Evolutionary conservation across 2,113 vertebrate genomes (phyloP).

Genomic region (Cyprinodon brontotheroides): DNA sequence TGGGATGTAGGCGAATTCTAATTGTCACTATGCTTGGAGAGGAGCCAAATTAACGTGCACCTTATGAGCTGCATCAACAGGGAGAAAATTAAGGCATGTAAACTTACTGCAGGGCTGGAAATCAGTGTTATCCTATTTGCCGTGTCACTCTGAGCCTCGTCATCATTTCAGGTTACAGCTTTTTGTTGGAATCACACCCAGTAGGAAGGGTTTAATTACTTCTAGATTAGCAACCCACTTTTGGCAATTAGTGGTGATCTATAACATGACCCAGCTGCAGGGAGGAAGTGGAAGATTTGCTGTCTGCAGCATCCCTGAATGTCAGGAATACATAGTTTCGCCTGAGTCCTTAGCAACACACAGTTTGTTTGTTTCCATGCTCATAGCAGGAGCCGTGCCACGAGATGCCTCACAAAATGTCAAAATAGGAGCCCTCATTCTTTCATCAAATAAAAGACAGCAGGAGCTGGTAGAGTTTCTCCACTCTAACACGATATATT

Average conservation of each 20-base stretch:
- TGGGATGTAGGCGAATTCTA: slow-evolving; percentile 30
- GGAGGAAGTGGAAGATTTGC: slow-evolving; percentile 21
- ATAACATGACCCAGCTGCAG: slow-evolving; percentile 13
- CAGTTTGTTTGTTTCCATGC: slow-evolving; percentile 62
- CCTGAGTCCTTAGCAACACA: slow-evolving; percentile 53
- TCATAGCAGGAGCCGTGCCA: slow-evolving; percentile 57
- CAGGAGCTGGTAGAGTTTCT: slow-evolving; percentile 51
- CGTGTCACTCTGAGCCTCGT: slow-evolving; percentile 3
- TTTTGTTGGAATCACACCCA: slow-evolving; percentile 20
- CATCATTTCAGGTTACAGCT: neutral
- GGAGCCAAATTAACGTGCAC: slow-evolving; percentile 42
- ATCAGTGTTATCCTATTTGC: slow-evolving; percentile 20
- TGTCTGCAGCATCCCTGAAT: slow-evolving; percentile 49
- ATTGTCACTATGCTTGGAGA: slow-evolving; percentile 42
- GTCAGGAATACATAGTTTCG: slow-evolving; percentile 54
- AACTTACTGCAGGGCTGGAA: slow-evolving; percentile 21
- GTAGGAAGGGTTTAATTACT: slow-evolving; percentile 36
- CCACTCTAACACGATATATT: slow-evolving; percentile 61
- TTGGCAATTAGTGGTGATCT: slow-evolving; percentile 44
- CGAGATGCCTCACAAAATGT: slow-evolving; percentile 64
- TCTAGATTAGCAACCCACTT: slow-evolving; percentile 34
- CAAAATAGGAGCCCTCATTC: slow-evolving; percentile 60
- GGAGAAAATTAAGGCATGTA: slow-evolving; percentile 18
- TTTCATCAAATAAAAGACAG: slow-evolving; percentile 74
- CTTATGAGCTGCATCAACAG: slow-evolving; percentile 19